A percentile compares a stretch with the other conserved stretches of the same genome.
phyloP scores from a whole-genome alignment of 1,140 invertebrate species.

The Prorops nasuta region DNA sequence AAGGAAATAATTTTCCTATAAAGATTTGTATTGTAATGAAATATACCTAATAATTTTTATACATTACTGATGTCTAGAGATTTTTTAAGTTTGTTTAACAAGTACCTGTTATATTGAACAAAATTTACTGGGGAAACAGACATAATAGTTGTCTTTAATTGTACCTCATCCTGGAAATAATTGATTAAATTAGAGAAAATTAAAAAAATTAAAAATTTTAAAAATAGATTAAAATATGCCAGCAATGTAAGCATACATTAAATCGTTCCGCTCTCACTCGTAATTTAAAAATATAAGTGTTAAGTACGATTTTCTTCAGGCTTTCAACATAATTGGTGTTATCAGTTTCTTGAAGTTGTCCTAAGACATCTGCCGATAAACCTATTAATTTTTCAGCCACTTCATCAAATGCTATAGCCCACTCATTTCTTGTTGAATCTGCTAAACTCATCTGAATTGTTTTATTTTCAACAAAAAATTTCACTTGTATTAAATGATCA shows the following conservation, averaged over 20 bases:
- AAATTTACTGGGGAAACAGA: conserved; percentile 71
- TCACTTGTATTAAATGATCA: neutral
- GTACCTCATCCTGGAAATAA: conserved; percentile 74
- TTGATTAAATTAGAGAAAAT: neutral
- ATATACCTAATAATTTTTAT: no score
- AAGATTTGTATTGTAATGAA: no score
- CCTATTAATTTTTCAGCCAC: conserved; percentile 80
- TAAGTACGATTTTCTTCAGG: conserved; percentile 75
- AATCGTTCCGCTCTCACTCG: conserved; percentile 86
- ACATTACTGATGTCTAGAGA: no score
- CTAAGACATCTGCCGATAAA: conserved; percentile 75
- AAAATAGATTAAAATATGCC: neutral
- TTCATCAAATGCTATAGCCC: conserved; percentile 89
- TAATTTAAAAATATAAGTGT: conserved; percentile 77
- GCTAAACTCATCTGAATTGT: conserved; percentile 69
- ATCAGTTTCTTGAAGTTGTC: conserved; percentile 66
- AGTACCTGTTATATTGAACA: conserved; percentile 69
- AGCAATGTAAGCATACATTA: conserved; percentile 62
- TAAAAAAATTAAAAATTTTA: conserved; percentile 2
- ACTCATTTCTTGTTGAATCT: conserved; percentile 78
- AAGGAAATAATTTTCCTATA: no score
- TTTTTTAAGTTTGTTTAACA: conserved; percentile 71
- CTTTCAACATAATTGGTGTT: conserved; percentile 61
- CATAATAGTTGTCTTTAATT: conserved; percentile 74
- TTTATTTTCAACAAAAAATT: conserved; percentile 2